phyloP scores from a whole-genome alignment of 2,888 invertebrate species.

The Zootermopsis nevadensis region DNA sequence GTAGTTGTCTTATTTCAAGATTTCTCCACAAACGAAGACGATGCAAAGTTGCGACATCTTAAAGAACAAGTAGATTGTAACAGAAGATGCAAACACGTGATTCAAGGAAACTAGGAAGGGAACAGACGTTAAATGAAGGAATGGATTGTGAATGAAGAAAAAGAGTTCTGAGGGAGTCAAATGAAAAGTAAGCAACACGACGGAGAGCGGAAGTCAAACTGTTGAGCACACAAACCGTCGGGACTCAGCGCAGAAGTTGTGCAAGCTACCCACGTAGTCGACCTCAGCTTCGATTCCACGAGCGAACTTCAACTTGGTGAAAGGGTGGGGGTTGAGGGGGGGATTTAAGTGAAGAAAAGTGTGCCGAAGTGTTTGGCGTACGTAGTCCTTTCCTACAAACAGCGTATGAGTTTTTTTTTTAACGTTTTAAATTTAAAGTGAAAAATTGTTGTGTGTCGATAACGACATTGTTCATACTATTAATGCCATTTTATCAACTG shows the following conservation, averaged over 20 bases:
- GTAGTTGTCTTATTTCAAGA: too few species aligned
- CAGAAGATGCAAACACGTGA: neutral
- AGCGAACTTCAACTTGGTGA: neutral
- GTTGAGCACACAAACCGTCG: conserved; percentile 30
- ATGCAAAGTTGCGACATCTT: too few species aligned
- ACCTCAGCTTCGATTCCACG: neutral
- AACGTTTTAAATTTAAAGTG: too few species aligned
- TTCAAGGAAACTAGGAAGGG: neutral
- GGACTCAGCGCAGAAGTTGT: neutral
- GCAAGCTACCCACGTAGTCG: conserved; percentile 9
- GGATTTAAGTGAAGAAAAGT: too few species aligned
- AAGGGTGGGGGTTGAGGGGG: too few species aligned
- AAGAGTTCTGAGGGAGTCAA: neutral
- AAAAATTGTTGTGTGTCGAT: too few species aligned
- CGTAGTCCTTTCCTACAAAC: too few species aligned
- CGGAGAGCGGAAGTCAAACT: conserved; percentile 24
- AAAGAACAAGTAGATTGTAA: neutral
- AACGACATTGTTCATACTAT: too few species aligned
- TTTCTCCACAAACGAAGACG: too few species aligned
- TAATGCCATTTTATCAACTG: too few species aligned
- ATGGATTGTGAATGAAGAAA: neutral
- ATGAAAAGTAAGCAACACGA: conserved; percentile 36
- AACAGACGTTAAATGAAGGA: neutral
- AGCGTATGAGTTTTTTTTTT: too few species aligned
- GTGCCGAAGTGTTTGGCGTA: too few species aligned